Evolutionary conservation across 2,113 vertebrate genomes (phyloP), one percentile per base, ranked within the genome.

Genomic region (Syngnathoides biaculeatus): DNA sequence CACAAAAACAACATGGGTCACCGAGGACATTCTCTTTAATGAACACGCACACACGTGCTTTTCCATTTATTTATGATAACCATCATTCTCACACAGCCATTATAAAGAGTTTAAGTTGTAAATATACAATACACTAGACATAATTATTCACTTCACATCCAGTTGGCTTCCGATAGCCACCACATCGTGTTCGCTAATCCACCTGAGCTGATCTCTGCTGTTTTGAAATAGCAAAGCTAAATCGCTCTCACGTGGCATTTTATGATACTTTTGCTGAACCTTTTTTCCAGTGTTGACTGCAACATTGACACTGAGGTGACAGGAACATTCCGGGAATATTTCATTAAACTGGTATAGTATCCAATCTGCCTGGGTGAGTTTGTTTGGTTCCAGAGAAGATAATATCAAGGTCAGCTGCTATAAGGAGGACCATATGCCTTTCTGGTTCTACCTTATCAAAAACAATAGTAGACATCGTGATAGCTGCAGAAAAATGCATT

Each of bases 401-500:
- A 8, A 22, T 20, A 50, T 50, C n/a, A 4, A 20, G 10, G 20
- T 50, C 52, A 24, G 52, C 22, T 53, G 52, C n/a, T 53, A 24
- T 53, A 50, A n/a, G 48, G 19, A 50, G 48, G n/a, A n/a, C 50
- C 50, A 52, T 52, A n/a, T 24, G n/a, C n/a, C 47, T 64, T 35
- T 20, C 58, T 53, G 13, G 14, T 7, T 13, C 48, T 59, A 38
- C 39, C 39, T 65, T 7, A 24, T 65, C 27, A 47, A 47, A 39
- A 55, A 3, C 35, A 45, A 64, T 22, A 0, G 15, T n/a, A 68
- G 11, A 20, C 52, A 55, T 55, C 8, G 14, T 12, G 42, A 15
- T 43, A 13, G 42, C 42, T 15, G 42, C 42, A 43, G 12, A 43
- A 9, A 43, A 43, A 12, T 55, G 22, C 52, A 55, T 5, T 5